Evolutionary conservation across 1,140 invertebrate genomes (phyloP).

Genomic region (Muscidifurax raptorellus): DNA sequence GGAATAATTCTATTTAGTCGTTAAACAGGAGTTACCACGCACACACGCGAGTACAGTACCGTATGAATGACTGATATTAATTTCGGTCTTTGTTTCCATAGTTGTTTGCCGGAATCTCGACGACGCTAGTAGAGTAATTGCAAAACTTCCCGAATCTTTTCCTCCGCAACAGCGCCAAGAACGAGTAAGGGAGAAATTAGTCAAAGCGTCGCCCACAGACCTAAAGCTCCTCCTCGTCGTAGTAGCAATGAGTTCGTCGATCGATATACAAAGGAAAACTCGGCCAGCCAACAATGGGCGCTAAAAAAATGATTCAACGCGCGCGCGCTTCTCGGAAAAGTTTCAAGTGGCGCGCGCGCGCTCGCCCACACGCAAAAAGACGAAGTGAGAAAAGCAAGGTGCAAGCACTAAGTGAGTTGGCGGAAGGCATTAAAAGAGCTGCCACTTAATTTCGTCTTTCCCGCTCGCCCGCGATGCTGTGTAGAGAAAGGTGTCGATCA

Average conservation of each 20-base stretch:
- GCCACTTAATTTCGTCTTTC: slow-evolving; percentile 40
- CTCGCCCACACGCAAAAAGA: too few relatives aligned
- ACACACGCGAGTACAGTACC: background rate
- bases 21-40: slow-evolving; percentile 17
- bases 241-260: background rate
- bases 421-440: slow-evolving; percentile 37
- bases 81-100: background rate
- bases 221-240: too few relatives aligned
- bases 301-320: background rate
- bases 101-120: background rate
- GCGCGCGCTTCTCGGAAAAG: background rate
- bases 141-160: background rate
- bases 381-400: background rate
- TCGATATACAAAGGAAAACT: background rate
- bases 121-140: background rate
- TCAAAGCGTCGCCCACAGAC: background rate
- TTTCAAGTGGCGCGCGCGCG: background rate
- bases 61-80: slow-evolving; percentile 34
- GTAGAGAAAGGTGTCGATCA: slow-evolving; percentile 34
- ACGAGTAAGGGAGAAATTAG: too few relatives aligned
- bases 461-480: background rate
- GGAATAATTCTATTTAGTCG: slow-evolving; percentile 16
- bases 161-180: too few relatives aligned
- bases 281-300: background rate
- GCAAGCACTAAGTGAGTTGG: slow-evolving; percentile 23